A percentile compares a stretch with the other conserved stretches of the same genome.
Evolutionary conservation across 2,797 vertebrate genomes (phyloP).

Genomic region (Lepilemur septentrionalis): DNA sequence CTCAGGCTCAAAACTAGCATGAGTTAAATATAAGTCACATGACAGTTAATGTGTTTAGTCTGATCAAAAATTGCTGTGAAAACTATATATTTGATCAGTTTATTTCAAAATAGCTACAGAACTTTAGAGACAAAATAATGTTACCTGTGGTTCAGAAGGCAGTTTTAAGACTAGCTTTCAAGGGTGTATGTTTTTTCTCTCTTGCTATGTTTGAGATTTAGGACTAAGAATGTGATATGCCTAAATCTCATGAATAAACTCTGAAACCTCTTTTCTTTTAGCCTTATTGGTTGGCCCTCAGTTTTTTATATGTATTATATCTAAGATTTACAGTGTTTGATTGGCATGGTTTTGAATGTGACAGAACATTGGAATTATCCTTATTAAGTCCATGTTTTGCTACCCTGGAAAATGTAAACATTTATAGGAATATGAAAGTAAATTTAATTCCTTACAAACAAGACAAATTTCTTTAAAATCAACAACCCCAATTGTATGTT

Average conservation of each 20-base stretch:
- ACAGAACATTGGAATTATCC: neutral
- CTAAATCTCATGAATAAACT: constrained; percentile 26
- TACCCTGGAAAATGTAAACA: constrained; percentile 23
- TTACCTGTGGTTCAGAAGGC: neutral
- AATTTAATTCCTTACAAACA: constrained; percentile 31
- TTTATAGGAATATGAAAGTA: neutral
- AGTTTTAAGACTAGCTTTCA: neutral
- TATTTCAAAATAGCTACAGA: constrained; percentile 21
- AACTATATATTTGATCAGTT: neutral
- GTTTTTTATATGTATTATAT: neutral
- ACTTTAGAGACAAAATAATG: neutral
- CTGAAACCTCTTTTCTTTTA: constrained; percentile 42
- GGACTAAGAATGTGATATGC: neutral
- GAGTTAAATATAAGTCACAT: no score
- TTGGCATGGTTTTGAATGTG: constrained; percentile 4
- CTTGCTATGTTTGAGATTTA: neutral
- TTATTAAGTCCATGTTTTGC: neutral
- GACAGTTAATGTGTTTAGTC: neutral
- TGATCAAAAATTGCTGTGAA: neutral
- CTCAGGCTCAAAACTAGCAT: no score
- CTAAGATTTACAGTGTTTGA: constrained; percentile 11
- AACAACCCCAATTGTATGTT: neutral
- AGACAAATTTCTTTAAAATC: constrained; percentile 24
- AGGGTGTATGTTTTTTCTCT: neutral
- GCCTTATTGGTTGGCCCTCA: neutral